Evolutionary conservation across 2,113 vertebrate species (phyloP).

Genomic region (Hemibagrus wyckioides): DNA sequence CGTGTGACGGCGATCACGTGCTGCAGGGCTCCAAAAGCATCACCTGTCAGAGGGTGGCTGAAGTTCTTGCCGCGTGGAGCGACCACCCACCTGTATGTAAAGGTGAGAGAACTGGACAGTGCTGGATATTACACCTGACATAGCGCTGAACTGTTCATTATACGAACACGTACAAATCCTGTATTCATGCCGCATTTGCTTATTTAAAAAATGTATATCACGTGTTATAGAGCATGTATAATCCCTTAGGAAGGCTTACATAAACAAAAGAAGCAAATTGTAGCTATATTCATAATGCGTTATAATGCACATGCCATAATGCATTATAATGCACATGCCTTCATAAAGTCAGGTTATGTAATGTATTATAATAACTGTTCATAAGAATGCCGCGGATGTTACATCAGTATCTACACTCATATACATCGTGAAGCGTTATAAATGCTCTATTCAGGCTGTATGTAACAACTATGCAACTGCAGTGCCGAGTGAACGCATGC

Average conservation of each 20-base stretch:
- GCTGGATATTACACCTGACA: background rate
- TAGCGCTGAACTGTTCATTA: background rate
- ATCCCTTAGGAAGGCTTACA: background rate
- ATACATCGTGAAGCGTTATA: background rate
- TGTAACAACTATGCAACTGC: background rate
- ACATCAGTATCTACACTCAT: background rate
- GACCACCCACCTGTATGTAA: slow-evolving; percentile 95
- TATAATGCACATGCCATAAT: background rate
- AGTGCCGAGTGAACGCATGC: background rate
- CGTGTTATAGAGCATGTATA: background rate
- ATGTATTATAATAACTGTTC: background rate
- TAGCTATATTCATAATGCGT: background rate
- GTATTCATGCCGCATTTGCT: background rate
- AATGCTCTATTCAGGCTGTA: background rate
- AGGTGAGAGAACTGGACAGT: slow-evolving; percentile 74
- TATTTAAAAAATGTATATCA: background rate
- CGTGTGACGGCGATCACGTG: slow-evolving; percentile 94
- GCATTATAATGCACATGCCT: background rate
- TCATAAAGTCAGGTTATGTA: background rate
- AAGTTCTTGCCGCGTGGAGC: slow-evolving; percentile 97
- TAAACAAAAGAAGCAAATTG: background rate
- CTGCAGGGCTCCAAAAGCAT: slow-evolving; percentile 96
- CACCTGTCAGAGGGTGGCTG: slow-evolving; percentile 92
- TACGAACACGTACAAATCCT: background rate
- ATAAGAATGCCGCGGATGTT: background rate